Evolutionary conservation across 2,113 vertebrate species (phyloP), one percentile per base, ranked within the genome.

Genomic region (Coregonus clupeaformis): DNA sequence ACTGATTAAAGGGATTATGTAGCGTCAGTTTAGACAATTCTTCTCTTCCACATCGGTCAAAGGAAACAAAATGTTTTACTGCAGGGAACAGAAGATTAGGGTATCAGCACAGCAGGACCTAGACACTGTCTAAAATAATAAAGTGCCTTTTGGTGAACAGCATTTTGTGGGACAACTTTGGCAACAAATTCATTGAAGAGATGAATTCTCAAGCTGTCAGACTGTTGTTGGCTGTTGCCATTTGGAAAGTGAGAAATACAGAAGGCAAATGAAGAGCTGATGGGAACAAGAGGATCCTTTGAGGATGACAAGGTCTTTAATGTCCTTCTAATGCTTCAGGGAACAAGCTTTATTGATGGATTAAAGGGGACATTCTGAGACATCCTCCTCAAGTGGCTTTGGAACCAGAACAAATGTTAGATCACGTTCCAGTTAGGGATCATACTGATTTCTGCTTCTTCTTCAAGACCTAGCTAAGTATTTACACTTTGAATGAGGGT

Each of bases 1-100:
- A 60, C 62, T 80, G 87, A 81, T 82, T 94, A 93, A 95, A 90
- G 82, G 84, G 94, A 95, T 96, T 95, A 95, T 27, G 74, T 72
- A 60, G 64, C 79, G 42, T 87, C 83, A 90, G 25, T 85, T 87
- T 24, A 80, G 86, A 83, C 76, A 55, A 82, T 47, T 80, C 78
- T 42, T 42, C 36, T 42, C 36, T 83, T 86, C 68, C 57, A 64
- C 77, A 81, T 76, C 36, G 74, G 77, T 47, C 68, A 74, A 74
- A 85, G 74, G 65, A 77, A 85, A 70, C 65, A 73, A 42, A n/a
- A 45, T 24, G 80, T 36, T 77, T 71, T 77, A 81, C 76, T 36
- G 12, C 62, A n/a, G 69, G 84, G 82, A 77, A 75, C 71, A 71
- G 20, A 0, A 71, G 79, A 83, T 83, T 80, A 87, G 71, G 66